Evolutionary conservation across 2,888 invertebrate species (phyloP).

Genomic region (Parasteatoda lunata): DNA sequence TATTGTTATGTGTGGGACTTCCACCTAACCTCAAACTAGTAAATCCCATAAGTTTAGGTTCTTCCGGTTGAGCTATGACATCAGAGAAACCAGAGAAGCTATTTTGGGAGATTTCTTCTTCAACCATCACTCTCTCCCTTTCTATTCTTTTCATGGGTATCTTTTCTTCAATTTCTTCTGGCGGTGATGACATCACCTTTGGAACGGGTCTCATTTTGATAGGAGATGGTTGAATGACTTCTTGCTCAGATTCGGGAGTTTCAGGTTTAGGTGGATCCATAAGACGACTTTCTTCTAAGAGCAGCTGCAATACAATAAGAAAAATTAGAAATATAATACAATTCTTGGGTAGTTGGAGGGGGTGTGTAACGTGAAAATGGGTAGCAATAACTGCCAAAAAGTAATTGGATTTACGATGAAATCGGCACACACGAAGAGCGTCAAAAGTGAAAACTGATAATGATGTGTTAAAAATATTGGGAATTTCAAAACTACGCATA

Average conservation of each 20-base stretch:
- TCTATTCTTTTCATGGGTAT: background rate
- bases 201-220: constrained; percentile 50
- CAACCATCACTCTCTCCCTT: constrained; percentile 36
- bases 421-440: no score
- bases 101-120: constrained; percentile 70
- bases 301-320: constrained; percentile 17
- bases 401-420: no score
- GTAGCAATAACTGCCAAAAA: no score
- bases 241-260: constrained; percentile 59
- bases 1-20: constrained; percentile 63
- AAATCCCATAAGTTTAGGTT: constrained; percentile 70
- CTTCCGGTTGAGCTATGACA: constrained; percentile 70
- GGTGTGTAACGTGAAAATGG: no score
- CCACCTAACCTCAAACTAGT: constrained; percentile 69
- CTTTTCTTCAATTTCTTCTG: constrained; percentile 46
- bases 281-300: constrained; percentile 60
- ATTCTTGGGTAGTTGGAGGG: no score
- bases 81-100: constrained; percentile 70
- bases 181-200: constrained; percentile 23
- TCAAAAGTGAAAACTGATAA: no score
- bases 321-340: no score
- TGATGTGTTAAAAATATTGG: no score
- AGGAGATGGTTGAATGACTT: constrained; percentile 31
- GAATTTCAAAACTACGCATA: no score
- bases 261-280: constrained; percentile 60